A percentile compares a stretch with the other conserved stretches of the same genome.
phyloP scores from a whole-genome alignment of 1,140 invertebrate species.

The Leptestheria dahalacensis region DNA sequence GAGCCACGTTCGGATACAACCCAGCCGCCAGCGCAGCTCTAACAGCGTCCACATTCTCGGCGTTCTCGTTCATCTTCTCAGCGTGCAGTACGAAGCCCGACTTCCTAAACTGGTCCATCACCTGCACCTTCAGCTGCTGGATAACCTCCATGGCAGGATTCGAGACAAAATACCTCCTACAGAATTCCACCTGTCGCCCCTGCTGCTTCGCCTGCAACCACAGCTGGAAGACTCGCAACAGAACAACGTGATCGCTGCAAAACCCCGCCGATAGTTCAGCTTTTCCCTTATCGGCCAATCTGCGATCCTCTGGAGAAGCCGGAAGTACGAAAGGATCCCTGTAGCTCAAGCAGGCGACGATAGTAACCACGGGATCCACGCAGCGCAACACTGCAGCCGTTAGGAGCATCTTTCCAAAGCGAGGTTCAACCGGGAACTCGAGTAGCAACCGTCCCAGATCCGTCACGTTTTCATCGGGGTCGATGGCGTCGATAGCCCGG shows the following conservation, averaged over 20 bases:
- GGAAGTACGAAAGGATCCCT: slow-evolving; percentile 69
- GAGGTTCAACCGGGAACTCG: slow-evolving; percentile 79
- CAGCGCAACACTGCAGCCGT: slow-evolving; percentile 84
- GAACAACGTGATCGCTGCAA: slow-evolving; percentile 79
- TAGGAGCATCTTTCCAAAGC: slow-evolving; percentile 78
- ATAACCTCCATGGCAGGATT: slow-evolving; percentile 76
- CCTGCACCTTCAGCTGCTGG: slow-evolving; percentile 42
- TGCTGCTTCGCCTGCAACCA: slow-evolving; percentile 25
- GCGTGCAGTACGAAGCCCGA: slow-evolving; percentile 63
- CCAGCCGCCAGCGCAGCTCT: slow-evolving; percentile 77
- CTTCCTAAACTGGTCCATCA: slow-evolving; percentile 70
- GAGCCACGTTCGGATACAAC: slow-evolving; percentile 72
- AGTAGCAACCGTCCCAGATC: slow-evolving; percentile 72
- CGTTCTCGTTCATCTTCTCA: slow-evolving; percentile 65
- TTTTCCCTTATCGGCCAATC: slow-evolving; percentile 39
- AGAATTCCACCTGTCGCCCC: slow-evolving; percentile 52
- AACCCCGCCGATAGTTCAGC: slow-evolving; percentile 56
- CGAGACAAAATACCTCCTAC: slow-evolving; percentile 62
- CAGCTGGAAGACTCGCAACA: slow-evolving; percentile 71
- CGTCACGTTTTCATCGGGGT: slow-evolving; percentile 66
- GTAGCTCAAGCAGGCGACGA: slow-evolving; percentile 70
- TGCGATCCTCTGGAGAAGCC: slow-evolving; percentile 44
- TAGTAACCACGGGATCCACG: slow-evolving; percentile 82
- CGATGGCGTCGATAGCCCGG: slow-evolving; percentile 66
- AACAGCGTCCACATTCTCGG: slow-evolving; percentile 77